Evolutionary conservation across 2,888 invertebrate genomes (phyloP).

Genomic region (Leucophenga maculata): DNA sequence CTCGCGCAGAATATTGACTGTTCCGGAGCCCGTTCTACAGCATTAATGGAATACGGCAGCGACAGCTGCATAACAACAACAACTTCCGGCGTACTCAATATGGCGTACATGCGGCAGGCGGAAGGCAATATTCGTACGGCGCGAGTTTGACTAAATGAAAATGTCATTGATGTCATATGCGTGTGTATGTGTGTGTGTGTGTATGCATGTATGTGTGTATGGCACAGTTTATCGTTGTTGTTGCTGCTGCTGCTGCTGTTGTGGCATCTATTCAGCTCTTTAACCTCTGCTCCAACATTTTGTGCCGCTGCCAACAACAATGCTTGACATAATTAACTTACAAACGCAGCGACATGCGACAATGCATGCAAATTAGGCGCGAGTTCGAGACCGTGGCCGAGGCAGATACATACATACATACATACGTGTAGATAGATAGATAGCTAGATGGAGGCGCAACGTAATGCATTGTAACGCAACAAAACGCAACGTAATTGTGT

Average conservation of each 20-base stretch:
- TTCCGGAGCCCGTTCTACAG: constrained; percentile 32
- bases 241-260: constrained; percentile 26
- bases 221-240: constrained; percentile 27
- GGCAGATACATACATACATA: no score
- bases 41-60: neutral
- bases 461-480: neutral
- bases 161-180: constrained; percentile 25
- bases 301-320: neutral
- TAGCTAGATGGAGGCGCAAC: neutral
- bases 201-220: neutral
- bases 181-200: neutral
- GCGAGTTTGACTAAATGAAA: constrained; percentile 25
- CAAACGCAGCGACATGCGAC: constrained; percentile 43
- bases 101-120: no score
- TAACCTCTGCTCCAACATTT: constrained; percentile 18
- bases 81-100: neutral
- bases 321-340: constrained; percentile 52
- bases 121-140: no score
- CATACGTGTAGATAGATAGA: no score
- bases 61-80: neutral
- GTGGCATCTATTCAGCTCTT: constrained; percentile 16
- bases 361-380: constrained; percentile 59
- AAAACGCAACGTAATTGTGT: constrained; percentile 11
- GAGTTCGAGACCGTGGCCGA: neutral
- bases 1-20: constrained; percentile 34